Evolutionary conservation across 2,888 invertebrate species (phyloP).

Genomic region (Perithous albicinctus): DNA sequence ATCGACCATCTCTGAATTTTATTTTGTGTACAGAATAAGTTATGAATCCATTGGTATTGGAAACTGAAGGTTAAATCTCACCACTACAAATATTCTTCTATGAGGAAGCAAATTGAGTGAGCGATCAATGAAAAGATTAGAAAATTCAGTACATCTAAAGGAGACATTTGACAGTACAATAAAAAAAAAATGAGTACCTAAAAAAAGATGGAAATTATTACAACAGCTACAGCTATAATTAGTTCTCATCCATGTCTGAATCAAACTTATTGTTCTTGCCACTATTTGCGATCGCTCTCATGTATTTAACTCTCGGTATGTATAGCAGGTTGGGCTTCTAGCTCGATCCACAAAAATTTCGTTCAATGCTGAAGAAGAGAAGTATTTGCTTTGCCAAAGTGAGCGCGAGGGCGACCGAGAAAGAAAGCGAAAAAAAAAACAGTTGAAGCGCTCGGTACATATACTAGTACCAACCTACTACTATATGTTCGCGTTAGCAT

Average conservation of each 20-base stretch:
- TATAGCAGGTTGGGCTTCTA: background rate
- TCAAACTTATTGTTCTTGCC: background rate
- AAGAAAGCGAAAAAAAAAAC: slow-evolving; percentile 38
- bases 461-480: slow-evolving; percentile 39
- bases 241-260: background rate
- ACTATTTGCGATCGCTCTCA: background rate
- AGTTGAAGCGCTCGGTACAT: slow-evolving; percentile 32
- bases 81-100: no score
- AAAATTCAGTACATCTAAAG: background rate
- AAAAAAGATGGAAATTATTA: background rate
- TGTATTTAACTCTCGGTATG: background rate
- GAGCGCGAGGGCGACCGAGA: slow-evolving; percentile 28
- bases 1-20: no score
- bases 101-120: no score
- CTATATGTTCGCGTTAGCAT: slow-evolving; percentile 44
- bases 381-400: slow-evolving; percentile 46
- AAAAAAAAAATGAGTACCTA: background rate
- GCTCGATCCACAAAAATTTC: background rate
- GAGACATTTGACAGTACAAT: background rate
- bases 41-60: no score
- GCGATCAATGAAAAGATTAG: background rate
- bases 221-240: background rate
- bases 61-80: no score
- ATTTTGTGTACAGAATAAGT: no score
- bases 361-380: slow-evolving; percentile 2